Evolutionary conservation across 2,797 vertebrate species (phyloP).

Genomic region (Tapera naevia): DNA sequence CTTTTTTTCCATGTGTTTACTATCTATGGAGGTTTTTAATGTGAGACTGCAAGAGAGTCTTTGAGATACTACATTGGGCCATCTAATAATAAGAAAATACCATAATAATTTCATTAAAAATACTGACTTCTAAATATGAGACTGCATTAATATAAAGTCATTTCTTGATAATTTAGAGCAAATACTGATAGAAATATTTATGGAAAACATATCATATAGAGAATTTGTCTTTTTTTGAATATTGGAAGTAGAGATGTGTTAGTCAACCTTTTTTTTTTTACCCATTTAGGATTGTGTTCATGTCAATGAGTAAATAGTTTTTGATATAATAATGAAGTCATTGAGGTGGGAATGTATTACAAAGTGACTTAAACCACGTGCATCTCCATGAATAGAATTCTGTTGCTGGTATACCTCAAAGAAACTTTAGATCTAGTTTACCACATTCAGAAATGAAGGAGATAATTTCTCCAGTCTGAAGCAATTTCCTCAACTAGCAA

Average conservation of each 20-base stretch:
- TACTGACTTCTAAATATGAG: neutral
- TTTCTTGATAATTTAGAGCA: neutral
- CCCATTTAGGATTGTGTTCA: neutral
- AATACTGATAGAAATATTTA: neutral
- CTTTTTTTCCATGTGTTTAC: neutral
- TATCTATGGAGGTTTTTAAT: neutral
- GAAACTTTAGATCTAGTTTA: neutral
- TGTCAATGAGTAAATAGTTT: neutral
- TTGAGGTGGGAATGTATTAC: neutral
- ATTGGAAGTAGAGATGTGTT: neutral
- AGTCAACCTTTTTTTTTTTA: neutral
- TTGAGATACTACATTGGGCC: neutral
- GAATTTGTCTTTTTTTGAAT: neutral
- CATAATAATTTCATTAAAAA: neutral
- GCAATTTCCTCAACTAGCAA: neutral
- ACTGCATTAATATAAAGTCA: neutral
- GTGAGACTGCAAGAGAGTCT: neutral
- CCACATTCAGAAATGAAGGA: neutral
- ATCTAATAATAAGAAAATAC: neutral
- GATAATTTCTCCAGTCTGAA: neutral
- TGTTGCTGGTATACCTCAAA: neutral
- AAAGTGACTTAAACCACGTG: neutral
- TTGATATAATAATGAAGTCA: neutral
- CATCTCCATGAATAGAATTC: neutral
- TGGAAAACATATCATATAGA: neutral